phyloP scores from a whole-genome alignment of 2,888 invertebrate species.

The Cybosia mesomella region DNA sequence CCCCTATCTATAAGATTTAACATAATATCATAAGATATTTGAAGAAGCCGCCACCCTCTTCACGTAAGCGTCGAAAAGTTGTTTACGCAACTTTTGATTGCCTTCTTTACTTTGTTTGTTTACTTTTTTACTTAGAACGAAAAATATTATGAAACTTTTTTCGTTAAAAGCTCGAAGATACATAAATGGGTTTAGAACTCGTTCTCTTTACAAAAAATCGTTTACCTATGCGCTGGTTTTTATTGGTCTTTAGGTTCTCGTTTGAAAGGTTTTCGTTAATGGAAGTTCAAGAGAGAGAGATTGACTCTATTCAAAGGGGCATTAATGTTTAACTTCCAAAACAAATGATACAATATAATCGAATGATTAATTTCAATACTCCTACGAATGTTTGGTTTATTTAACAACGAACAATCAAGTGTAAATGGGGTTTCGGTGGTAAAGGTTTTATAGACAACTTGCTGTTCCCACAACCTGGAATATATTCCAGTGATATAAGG shows the following conservation, averaged over 20 bases:
- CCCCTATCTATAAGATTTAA: constrained; percentile 58
- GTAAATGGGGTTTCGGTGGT: not conserved
- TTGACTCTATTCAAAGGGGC: constrained; percentile 16
- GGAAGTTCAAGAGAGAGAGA: constrained; percentile 26
- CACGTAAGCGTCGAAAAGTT: constrained; percentile 76
- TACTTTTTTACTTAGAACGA: constrained; percentile 80
- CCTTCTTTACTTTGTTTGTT: constrained; percentile 80
- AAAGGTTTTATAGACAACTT: not conserved
- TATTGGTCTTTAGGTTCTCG: constrained; percentile 53
- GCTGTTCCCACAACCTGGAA: not conserved
- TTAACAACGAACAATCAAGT: not conserved
- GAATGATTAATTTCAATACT: not conserved
- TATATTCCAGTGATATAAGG: too few relatives aligned
- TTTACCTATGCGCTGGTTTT: constrained; percentile 64
- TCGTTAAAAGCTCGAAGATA: constrained; percentile 78
- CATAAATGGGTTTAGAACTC: constrained; percentile 76
- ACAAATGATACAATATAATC: constrained; percentile 16
- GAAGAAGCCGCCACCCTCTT: constrained; percentile 57
- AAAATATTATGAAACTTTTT: constrained; percentile 83
- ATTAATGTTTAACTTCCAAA: constrained; percentile 21
- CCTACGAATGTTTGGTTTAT: not conserved
- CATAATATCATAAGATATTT: constrained; percentile 71
- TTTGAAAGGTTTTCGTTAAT: constrained; percentile 50
- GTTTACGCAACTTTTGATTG: constrained; percentile 84
- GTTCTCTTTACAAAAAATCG: constrained; percentile 65